Conservation (phyloP, 2,888 invertebrate genomes). For the Drosophila putrida region DNA sequence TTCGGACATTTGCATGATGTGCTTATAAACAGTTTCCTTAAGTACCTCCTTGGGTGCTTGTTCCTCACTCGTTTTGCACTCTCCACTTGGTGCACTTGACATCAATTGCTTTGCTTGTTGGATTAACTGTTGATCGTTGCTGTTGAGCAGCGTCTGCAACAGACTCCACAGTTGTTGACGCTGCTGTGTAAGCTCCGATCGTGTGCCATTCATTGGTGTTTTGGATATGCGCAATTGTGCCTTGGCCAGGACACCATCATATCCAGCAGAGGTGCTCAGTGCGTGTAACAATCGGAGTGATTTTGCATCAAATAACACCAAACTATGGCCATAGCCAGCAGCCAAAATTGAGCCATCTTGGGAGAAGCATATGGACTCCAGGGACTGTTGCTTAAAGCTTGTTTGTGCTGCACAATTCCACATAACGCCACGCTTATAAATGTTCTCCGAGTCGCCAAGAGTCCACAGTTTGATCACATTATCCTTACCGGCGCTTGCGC, state of each 20-base stretch:
- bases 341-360: conserved; percentile 92
- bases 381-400: conserved; percentile 87
- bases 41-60: conserved; percentile 37
- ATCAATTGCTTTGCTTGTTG: conserved; percentile 63
- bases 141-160: conserved; percentile 76
- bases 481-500: conserved; percentile 90
- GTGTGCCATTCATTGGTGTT: conserved; percentile 65
- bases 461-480: conserved; percentile 91
- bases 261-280: conserved; percentile 83
- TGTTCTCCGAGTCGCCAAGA: conserved; percentile 87
- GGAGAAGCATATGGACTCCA: conserved; percentile 89
- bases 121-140: conserved; percentile 74
- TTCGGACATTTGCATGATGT: conserved; percentile 80
- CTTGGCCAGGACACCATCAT: conserved; percentile 82
- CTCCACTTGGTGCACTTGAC: conserved; percentile 24
- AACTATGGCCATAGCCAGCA: conserved; percentile 88
- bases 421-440: conserved; percentile 86
- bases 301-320: conserved; percentile 90
- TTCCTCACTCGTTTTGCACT: conserved; percentile 10
- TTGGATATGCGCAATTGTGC: conserved; percentile 75
- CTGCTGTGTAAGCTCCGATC: conserved; percentile 66
- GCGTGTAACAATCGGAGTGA: conserved; percentile 87
- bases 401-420: conserved; percentile 90
- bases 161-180: conserved; percentile 73
- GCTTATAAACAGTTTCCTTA: conserved; percentile 55